Base-by-base conservation (phyloP, 53 echinoderm and acorn worm genomes). In the Glandiceps talaboti region DNA sequence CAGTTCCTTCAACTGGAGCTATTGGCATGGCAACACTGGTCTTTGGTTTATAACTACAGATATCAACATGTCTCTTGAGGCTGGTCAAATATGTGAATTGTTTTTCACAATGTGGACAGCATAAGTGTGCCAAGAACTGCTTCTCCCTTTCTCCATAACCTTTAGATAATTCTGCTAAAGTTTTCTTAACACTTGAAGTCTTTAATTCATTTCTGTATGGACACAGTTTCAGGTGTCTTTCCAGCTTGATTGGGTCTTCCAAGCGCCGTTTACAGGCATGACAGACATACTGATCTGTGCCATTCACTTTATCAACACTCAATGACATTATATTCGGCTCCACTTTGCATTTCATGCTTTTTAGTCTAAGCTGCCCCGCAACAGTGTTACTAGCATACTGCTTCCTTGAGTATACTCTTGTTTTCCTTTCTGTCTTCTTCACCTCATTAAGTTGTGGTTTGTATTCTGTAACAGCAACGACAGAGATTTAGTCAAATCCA, bases 141-240 rank as follows among this genome's bases (percentile, higher is more conserved):
- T 85, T 80, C 31, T 82, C 73, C 25, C 84, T 84, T 0, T 84
- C 82, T 25, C 79, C 77, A 74, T 88, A 79, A 1, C 81, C 74
- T 1, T 77, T 79, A 28, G 82, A 73, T 14, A 76, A 74, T 14
- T 84, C 85, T 27, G n/a, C n/a, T n/a, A n/a, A n/a, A n/a, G 82
- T 82, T 31, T 79, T 81, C 1, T 72, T 25, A 28, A 86, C 84
- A 32, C 84, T 83, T 28, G 76, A 83, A 27, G 85, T 87, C 27
- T 88, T 85, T 29, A 91, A 83, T 76, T 93, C 89, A 25, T 93
- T 91, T 31, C 91, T 77, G 76, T 96, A 89, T 0, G 97, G 97
- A 82, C 97, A 96, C 75, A 93, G 75, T 76, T 89, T 90, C 93
- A 93, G 92, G 84, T 96, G 97, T 64, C 97, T 81, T 75, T 96